Evolutionary conservation across 2,797 vertebrate genomes (phyloP), one percentile per base, ranked within the genome.

Genomic region (Etheostoma perlongum): DNA sequence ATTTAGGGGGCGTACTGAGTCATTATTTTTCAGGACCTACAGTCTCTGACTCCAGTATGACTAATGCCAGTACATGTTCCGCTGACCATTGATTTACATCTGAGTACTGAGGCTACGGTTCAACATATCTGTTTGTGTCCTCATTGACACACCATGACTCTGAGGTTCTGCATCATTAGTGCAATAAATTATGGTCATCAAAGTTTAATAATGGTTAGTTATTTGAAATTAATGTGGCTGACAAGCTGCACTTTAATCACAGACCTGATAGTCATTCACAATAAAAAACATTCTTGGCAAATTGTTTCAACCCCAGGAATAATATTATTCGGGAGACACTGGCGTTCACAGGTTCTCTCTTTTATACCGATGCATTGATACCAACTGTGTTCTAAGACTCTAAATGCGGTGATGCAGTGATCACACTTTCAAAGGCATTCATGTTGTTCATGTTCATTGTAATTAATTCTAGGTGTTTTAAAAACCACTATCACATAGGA

Each of bases 21-120:
- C 36, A 54, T 33, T 58, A 27, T 33, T 33, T 47, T 47, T 63
- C 18, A 12, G 42, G 23, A 7, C 18, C 21, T 44, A 2, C 53
- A 54, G 53, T 19, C 36, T 59, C 11, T 16, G 44, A 57, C 33
- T 63, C 4, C 36, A 54, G 65, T 21, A 27, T 70, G 66, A 82
- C 18, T 63, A 51, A 74, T 62, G 55, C 12, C 30, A 40, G 55
- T 40, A 21, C 25, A 52, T 46, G 33, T 47, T 40, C 6, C 21
- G 66, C 46, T 54, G 71, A 78, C 27, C 19, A 9, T 25, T 65
- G 23, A 64, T 76, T 67, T 64, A 19, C 10, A 59, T 62, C 2
- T 12, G 36, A 68, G 44, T 5, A n/a, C 51, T 3, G 19, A 21
- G 21, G 46, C 52, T 6, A 4, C 11, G 42, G 51, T 55, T 65